phyloP scores from a whole-genome alignment of 2,797 vertebrate species.

The Alauda arvensis region DNA sequence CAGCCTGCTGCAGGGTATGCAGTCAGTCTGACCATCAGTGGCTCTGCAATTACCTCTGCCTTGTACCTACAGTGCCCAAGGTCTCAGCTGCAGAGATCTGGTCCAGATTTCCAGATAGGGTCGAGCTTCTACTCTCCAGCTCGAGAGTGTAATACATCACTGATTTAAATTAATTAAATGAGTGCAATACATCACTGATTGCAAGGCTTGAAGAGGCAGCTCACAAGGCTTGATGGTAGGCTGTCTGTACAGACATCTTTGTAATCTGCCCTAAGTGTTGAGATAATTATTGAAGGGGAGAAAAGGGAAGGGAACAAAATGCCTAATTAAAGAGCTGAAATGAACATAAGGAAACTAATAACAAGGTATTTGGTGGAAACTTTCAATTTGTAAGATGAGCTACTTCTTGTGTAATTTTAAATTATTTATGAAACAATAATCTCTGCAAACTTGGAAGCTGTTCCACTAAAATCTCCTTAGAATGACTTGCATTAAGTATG shows the following conservation, averaged over 20 bases:
- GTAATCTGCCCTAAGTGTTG: neutral
- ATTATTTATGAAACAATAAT: neutral
- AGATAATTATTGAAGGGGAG: neutral
- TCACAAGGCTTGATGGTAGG: neutral
- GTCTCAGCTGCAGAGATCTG: neutral
- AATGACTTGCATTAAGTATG: neutral
- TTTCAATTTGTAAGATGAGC: neutral
- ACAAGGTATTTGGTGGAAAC: neutral
- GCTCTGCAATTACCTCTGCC: neutral
- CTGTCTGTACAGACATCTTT: neutral
- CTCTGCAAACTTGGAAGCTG: neutral
- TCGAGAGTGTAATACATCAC: neutral
- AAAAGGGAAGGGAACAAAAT: neutral
- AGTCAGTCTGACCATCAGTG: neutral
- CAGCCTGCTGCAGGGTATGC: neutral
- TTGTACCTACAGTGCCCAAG: neutral
- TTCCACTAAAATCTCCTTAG: neutral
- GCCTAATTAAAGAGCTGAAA: neutral
- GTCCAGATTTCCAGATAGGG: neutral
- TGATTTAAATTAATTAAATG: neutral
- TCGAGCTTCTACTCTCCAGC: neutral
- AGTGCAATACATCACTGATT: neutral
- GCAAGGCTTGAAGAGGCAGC: neutral
- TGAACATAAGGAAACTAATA: neutral
- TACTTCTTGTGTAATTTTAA: neutral